Evolutionary conservation across 1,140 invertebrate species (phyloP), one percentile per base, ranked within the genome.

Genomic region (Sarcophaga peregrina): DNA sequence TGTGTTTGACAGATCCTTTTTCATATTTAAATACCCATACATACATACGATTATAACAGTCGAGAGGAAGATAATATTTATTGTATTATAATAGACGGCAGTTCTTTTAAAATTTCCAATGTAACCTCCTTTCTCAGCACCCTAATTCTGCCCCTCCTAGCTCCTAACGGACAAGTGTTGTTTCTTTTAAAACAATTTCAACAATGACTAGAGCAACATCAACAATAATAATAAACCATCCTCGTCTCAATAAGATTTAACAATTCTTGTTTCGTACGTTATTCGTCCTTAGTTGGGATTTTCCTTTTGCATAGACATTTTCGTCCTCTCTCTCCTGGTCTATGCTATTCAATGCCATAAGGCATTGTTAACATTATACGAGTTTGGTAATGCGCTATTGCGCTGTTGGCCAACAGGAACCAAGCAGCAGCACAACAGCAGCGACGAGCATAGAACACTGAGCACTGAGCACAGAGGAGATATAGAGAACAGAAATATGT

Each of bases 331-430:
- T 37, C 54, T 58, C 7, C 54, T n/a, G 15, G 15, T 58, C 54
- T n/a, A n/a, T 58, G 54, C 20, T 37, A 37, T 68, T 68, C 62
- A 68, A 68, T 68, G 62, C 62, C 62, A 68, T 68, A 8, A 68
- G 62, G 62, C 62, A 68, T 68, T 68, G 62, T 68, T 68, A 25
- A 20, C 62, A 68, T 68, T 68, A 68, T 68, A 68, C n/a, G 62
- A 68, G 25, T 37, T 37, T 37, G 25, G 25, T 37, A 37, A 37
- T 37, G 25, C 25, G 25, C 25, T 37, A 37, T 37, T 37, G 25
- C 25, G 25, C 25, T 37, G 25, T 37, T 37, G 25, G 25, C 25
- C 25, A 37, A 37, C 25, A 37, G 25, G 25, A 37, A 37, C 25
- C 25, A 37, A 37, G 25, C 25, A 37, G 25, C 25, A 37, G 1